Evolutionary conservation across 2,113 vertebrate genomes (phyloP).

Genomic region (Carassius auratus): DNA sequence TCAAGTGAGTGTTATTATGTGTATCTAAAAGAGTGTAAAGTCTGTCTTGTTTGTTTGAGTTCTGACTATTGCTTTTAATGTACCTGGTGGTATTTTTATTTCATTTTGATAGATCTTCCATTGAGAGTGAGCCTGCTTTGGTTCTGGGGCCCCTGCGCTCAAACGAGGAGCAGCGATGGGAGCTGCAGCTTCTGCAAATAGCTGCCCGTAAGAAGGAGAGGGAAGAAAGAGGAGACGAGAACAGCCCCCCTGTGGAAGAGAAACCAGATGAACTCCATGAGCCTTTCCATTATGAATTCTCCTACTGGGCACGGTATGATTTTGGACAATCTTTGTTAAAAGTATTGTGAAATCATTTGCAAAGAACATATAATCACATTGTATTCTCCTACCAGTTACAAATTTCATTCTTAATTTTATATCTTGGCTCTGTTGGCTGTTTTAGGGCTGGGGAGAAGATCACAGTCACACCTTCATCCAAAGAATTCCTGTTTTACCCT

Average conservation of each 20-base stretch:
- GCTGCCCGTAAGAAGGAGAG: conserved; percentile 86
- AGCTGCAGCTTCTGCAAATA: conserved; percentile 93
- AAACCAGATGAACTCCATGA: conserved; percentile 89
- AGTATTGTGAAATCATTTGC: not conserved
- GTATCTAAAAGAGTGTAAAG: not conserved
- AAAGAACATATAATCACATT: not conserved
- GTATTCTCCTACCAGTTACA: not conserved
- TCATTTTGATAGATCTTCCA: conserved; percentile 83
- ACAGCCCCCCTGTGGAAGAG: conserved; percentile 83
- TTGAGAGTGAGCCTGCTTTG: conserved; percentile 95
- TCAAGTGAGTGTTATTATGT: conserved; percentile 83
- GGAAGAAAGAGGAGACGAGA: conserved; percentile 77
- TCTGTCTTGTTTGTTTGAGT: not conserved
- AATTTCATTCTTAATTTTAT: not conserved
- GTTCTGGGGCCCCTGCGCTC: conserved; percentile 92
- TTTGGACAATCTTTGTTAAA: not conserved
- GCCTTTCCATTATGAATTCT: conserved; percentile 94
- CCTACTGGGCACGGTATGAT: conserved; percentile 93
- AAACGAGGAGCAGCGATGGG: conserved; percentile 84
- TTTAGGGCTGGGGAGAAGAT: conserved; percentile 93
- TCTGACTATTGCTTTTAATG: not conserved
- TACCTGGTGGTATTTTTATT: not conserved
- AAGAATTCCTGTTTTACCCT: conserved; percentile 94
- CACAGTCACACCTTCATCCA: conserved; percentile 92
- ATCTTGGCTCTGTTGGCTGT: conserved; percentile 14